These are phyloP conservation scores for Agelas oroides DNA, from an alignment of 37 sponge, comb jelly and placozoan species.

Conservation along the genomic window DNA sequence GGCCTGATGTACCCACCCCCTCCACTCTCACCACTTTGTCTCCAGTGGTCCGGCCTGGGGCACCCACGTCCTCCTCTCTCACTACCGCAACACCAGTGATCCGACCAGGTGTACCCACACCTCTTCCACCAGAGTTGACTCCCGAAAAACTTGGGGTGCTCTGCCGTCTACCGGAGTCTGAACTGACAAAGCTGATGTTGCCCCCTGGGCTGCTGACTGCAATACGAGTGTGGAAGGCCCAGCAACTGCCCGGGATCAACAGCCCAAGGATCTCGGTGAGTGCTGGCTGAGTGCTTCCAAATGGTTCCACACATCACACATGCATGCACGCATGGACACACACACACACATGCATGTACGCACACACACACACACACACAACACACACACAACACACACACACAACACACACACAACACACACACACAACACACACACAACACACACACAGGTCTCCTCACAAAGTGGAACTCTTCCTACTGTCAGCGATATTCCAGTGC, in stretches of 20 bases:
- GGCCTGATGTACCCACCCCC: too few relatives aligned
- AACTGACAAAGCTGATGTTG: slow-evolving; percentile 41
- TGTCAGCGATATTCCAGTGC: too few relatives aligned
- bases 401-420: too few relatives aligned
- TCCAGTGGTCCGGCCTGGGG: too few relatives aligned
- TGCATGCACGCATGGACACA: too few relatives aligned
- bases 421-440: too few relatives aligned
- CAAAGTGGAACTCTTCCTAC: too few relatives aligned
- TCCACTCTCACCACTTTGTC: not conserved
- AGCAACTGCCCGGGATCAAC: slow-evolving; percentile 9
- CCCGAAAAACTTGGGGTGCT: slow-evolving; percentile 55
- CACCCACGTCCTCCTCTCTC: too few relatives aligned
- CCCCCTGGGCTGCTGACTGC: slow-evolving; percentile 43
- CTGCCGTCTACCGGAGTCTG: slow-evolving; percentile 56
- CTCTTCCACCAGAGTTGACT: slow-evolving; percentile 52
- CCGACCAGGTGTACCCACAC: slow-evolving; percentile 49
- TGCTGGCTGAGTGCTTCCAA: slow-evolving; percentile 3
- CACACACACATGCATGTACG: not conserved
- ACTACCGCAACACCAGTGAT: too few relatives aligned
- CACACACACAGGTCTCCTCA: too few relatives aligned
- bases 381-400: too few relatives aligned
- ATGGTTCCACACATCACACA: not conserved
- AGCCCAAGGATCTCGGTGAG: not conserved
- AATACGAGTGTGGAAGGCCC: slow-evolving; percentile 60
- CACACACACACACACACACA: too few relatives aligned